phyloP scores from a whole-genome alignment of 2,797 vertebrate genomes.

The Tamandua tetradactyla region DNA sequence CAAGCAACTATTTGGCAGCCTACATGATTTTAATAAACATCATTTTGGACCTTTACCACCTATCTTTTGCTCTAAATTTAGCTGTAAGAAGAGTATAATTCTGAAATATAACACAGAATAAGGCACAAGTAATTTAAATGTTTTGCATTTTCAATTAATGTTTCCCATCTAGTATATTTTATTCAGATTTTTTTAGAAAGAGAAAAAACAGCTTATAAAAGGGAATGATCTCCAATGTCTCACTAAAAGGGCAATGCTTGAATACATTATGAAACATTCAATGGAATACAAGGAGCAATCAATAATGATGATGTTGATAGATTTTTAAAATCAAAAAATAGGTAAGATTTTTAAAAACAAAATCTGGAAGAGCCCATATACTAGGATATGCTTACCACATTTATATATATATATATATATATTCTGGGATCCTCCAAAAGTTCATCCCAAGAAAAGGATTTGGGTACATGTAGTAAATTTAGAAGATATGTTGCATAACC shows the following conservation, averaged over 20 bases:
- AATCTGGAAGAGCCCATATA: neutral
- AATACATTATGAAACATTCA: neutral
- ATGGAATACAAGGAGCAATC: neutral
- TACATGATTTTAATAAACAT: conserved; percentile 67
- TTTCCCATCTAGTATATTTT: neutral
- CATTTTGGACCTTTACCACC: conserved; percentile 62
- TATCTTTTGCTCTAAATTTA: conserved; percentile 65
- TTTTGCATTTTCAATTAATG: conserved; percentile 29
- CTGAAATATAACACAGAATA: conserved; percentile 28
- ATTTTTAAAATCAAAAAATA: no score
- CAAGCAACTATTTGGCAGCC: conserved; percentile 41
- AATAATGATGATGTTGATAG: neutral
- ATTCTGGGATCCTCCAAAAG: neutral
- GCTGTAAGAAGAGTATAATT: conserved; percentile 54
- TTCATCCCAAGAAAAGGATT: neutral
- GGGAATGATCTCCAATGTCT: neutral
- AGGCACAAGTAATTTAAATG: conserved; percentile 29
- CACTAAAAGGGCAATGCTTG: neutral
- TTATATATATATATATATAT: neutral
- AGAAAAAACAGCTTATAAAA: neutral
- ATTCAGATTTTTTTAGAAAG: neutral
- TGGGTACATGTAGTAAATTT: neutral
- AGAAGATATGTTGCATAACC: neutral
- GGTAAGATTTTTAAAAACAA: neutral
- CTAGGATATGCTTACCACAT: neutral